These are phyloP conservation scores for Platycnemis pennipes DNA, from an alignment of 2,888 invertebrate genomes.

Conservation along the genomic window DNA sequence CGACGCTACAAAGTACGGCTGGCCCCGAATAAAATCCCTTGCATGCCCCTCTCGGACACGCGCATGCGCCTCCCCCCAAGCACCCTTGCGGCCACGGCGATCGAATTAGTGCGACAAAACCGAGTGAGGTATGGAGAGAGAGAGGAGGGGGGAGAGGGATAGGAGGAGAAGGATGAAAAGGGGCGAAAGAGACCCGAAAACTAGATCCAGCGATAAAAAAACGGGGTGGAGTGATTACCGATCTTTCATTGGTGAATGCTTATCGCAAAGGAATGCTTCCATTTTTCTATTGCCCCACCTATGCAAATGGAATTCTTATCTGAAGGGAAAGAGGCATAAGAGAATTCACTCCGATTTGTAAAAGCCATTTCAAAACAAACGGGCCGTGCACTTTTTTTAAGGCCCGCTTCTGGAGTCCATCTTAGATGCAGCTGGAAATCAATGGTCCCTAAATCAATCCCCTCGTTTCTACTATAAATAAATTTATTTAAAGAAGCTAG, in stretches of 20 bases:
- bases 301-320: neutral
- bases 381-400: neutral
- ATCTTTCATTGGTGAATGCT: slow-evolving; percentile 4
- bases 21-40: neutral
- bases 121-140: neutral
- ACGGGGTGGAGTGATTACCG: slow-evolving; percentile 13
- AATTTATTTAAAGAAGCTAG: neutral
- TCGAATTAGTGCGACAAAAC: slow-evolving; percentile 16
- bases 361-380: neutral
- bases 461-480: neutral
- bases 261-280: neutral
- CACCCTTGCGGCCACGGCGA: neutral
- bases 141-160: neutral
- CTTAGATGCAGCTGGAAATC: neutral
- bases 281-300: neutral
- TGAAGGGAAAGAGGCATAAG: neutral
- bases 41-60: slow-evolving; percentile 11
- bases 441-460: neutral
- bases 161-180: neutral
- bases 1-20: neutral
- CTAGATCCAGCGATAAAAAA: neutral
- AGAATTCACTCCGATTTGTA: neutral
- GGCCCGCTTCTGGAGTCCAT: neutral
- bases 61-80: slow-evolving; percentile 43
- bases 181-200: neutral